These are phyloP conservation scores for Campylorhamphus procurvoides DNA, from an alignment of 2,113 vertebrate genomes.

Conservation along the genomic window DNA sequence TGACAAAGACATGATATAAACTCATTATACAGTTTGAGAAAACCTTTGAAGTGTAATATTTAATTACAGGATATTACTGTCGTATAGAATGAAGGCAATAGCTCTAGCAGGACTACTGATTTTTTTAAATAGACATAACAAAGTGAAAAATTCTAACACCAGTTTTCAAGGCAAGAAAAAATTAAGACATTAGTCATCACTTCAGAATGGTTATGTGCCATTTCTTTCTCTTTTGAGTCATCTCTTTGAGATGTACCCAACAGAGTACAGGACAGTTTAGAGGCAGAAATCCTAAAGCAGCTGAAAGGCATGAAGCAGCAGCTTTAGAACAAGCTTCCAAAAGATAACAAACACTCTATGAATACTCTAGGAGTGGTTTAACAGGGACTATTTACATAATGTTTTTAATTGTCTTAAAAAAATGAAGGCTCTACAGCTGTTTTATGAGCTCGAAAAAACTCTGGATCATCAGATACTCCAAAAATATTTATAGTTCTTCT, in stretches of 20 bases:
- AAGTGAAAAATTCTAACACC: background rate
- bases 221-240: background rate
- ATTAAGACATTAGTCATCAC: background rate
- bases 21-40: background rate
- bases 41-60: background rate
- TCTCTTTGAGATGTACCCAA: background rate
- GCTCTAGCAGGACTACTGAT: background rate
- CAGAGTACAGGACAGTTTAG: background rate
- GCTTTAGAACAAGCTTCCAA: background rate
- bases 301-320: background rate
- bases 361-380: background rate
- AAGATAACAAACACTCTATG: background rate
- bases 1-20: background rate
- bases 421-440: background rate
- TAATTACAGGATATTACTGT: background rate
- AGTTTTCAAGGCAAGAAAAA: background rate
- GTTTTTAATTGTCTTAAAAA: background rate
- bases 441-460: background rate
- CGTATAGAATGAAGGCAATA: background rate
- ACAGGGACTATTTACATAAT: background rate
- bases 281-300: background rate
- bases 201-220: background rate
- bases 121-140: background rate
- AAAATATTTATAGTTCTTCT: background rate
- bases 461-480: background rate